phyloP scores from a whole-genome alignment of 2,888 invertebrate species.

The Lasioglossum zephyrum region DNA sequence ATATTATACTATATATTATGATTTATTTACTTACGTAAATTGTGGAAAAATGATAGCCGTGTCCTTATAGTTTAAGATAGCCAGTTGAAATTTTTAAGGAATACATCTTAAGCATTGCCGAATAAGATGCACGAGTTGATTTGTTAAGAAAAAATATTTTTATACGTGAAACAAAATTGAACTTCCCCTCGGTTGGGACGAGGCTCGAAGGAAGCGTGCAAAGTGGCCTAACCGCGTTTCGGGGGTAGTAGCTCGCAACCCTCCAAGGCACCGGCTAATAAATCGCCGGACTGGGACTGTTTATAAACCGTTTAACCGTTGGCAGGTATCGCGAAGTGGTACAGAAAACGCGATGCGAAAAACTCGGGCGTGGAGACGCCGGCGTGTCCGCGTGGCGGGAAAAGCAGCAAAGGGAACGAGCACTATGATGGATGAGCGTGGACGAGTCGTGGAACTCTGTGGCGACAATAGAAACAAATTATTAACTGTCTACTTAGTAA shows the following conservation, averaged over 20 bases:
- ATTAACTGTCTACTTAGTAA: constrained; percentile 61
- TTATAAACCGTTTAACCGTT: constrained; percentile 80
- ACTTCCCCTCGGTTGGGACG: too few species aligned
- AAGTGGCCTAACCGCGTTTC: constrained; percentile 17
- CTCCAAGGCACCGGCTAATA: constrained; percentile 69
- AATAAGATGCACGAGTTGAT: neutral
- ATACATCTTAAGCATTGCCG: neutral
- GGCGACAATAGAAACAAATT: constrained; percentile 58
- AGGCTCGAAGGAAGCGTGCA: neutral
- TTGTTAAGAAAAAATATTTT: neutral
- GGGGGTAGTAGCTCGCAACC: constrained; percentile 42
- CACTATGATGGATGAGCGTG: constrained; percentile 79
- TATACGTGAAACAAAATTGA: neutral
- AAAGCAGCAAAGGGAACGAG: constrained; percentile 59
- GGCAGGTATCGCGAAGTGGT: constrained; percentile 71
- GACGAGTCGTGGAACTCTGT: constrained; percentile 71
- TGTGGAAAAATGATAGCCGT: neutral
- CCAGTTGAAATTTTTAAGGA: neutral
- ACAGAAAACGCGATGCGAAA: constrained; percentile 68
- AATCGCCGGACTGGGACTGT: constrained; percentile 76
- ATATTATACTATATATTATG: too few species aligned
- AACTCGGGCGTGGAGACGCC: constrained; percentile 52
- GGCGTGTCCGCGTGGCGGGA: constrained; percentile 41
- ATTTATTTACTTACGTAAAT: neutral
- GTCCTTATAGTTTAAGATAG: neutral